Percentiles rank a stretch among this genome's conserved stretches.
These are phyloP conservation scores for Melozone crissalis DNA, from an alignment of 2,113 vertebrate species.

Conservation along the genomic window DNA sequence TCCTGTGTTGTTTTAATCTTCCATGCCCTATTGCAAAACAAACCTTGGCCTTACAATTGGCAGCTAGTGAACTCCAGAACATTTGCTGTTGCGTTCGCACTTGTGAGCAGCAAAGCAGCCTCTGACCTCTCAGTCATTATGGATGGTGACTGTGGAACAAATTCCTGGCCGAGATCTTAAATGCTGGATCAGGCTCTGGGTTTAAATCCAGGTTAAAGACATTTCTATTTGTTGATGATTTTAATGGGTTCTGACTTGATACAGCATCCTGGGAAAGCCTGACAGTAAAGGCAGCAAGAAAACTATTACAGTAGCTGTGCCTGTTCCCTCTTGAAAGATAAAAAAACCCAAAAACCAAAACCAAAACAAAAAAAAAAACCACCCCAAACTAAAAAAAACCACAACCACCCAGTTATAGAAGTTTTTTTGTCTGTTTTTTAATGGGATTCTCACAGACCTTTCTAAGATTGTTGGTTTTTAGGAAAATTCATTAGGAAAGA, in stretches of 20 bases:
- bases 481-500: not conserved
- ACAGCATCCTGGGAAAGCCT: not conserved
- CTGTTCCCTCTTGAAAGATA: not conserved
- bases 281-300: not conserved
- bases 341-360: not conserved
- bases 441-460: not conserved
- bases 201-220: slow-evolving; percentile 46
- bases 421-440: not conserved
- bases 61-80: not conserved
- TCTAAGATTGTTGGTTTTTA: slow-evolving; percentile 12
- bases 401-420: not conserved
- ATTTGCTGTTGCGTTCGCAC: not conserved
- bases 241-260: slow-evolving; percentile 21
- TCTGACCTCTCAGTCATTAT: slow-evolving; percentile 47
- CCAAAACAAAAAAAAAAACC: too few relatives aligned
- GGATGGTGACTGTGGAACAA: slow-evolving; percentile 31
- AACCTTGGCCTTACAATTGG: not conserved
- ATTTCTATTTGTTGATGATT: slow-evolving; percentile 46
- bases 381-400: too few relatives aligned
- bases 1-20: slow-evolving; percentile 47
- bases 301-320: not conserved
- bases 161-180: slow-evolving; percentile 51
- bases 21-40: slow-evolving; percentile 13
- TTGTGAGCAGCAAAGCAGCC: not conserved
- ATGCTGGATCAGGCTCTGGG: slow-evolving; percentile 1